Evolutionary conservation across 2,113 vertebrate genomes (phyloP), one percentile per base, ranked within the genome.

Genomic region (Aramus guarauna): DNA sequence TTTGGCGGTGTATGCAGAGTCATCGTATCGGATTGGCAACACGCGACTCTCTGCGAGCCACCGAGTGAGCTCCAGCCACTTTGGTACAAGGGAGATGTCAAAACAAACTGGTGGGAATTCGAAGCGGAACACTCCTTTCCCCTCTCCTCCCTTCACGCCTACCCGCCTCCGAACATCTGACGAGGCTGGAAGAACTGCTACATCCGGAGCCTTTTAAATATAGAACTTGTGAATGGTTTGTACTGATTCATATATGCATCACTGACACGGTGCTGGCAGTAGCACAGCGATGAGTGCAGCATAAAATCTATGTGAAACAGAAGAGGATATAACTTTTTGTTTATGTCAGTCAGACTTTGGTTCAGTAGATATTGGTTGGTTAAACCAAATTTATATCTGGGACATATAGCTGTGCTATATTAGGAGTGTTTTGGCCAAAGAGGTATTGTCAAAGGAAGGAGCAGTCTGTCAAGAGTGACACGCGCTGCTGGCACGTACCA

Each of bases 211-310:
- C 88, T 96, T 96, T 97, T 96, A 96, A 96, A 96, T 96, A 93
- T 96, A 96, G 95, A 97, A 96, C 92, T 95, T 97, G 96, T 97
- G 95, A 95, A 96, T 95, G 95, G 87, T 96, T 95, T 96, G 96
- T 96, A 95, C 94, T 97, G 96, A 97, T 97, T 97, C 96, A 96
- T 97, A 95, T 96, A 96, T 97, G 96, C 96, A 96, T 95, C 96
- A 96, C 88, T 96, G 96, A 97, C 96, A 97, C 53, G 36, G 90
- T 95, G 96, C 96, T 97, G 96, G 96, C 96, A 97, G 82, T 30
- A 71, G 90, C 78, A 63, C 69, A 95, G 95, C 29, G 6, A 96
- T 96, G 93, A 97, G 88, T 95, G 95, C 90, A 96, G 95, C 95
- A 94, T 88, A 95, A 96, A 96, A 96, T 93, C 95, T 92, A 90